Conservation (phyloP, 2,113 vertebrate genomes). For the Prolemur simus region DNA sequence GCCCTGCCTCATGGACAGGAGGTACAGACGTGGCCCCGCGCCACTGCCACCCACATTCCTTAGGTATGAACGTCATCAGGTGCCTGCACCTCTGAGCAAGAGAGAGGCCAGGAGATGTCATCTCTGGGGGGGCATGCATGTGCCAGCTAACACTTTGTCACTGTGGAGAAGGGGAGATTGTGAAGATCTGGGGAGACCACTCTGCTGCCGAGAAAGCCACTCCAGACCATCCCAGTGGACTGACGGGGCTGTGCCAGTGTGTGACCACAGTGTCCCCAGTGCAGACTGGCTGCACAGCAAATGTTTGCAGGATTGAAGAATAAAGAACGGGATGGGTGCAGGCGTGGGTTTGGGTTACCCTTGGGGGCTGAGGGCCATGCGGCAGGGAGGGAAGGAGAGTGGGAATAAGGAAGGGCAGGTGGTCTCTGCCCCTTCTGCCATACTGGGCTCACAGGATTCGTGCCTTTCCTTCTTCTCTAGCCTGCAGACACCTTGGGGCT, state of each 20-base stretch:
- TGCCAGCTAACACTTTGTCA: neutral
- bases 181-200: neutral
- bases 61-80: neutral
- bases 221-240: neutral
- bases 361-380: neutral
- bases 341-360: too few species aligned
- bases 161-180: neutral
- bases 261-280: neutral
- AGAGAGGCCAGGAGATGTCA: neutral
- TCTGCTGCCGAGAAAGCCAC: neutral
- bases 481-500: neutral
- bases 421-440: neutral
- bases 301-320: neutral
- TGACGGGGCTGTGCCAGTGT: accelerated
- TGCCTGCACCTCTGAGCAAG: neutral
- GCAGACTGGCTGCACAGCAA: neutral
- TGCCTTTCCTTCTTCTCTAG: conserved; percentile 26
- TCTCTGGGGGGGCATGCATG: neutral
- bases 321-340: accelerated
- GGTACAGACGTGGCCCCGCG: neutral
- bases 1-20: accelerated
- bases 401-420: neutral
- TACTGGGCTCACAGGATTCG: neutral
- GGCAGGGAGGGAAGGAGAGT: too few species aligned
- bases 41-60: neutral